Percentiles rank a stretch among this genome's conserved stretches.
These are phyloP conservation scores for Pseudoips prasinana DNA, from an alignment of 2,888 invertebrate genomes.

Conservation along the genomic window DNA sequence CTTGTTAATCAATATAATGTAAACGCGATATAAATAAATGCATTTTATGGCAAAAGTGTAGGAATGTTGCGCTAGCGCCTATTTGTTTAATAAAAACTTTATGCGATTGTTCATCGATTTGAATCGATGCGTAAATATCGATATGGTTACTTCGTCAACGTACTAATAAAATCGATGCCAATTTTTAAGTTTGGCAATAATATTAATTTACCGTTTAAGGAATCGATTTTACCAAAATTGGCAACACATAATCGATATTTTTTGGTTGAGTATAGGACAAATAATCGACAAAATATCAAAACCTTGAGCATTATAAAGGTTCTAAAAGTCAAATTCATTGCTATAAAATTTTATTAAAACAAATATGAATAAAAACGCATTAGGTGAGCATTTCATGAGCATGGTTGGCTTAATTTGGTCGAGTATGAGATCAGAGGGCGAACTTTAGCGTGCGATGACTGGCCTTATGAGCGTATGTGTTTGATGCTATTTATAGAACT, in stretches of 20 bases:
- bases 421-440: slow-evolving; percentile 26
- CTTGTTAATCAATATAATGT: slow-evolving; percentile 15
- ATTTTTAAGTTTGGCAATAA: no score
- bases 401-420: slow-evolving; percentile 26
- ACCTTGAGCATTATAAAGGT: not conserved
- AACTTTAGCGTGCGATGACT: slow-evolving; percentile 21
- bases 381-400: slow-evolving; percentile 34
- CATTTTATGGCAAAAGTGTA: slow-evolving; percentile 67
- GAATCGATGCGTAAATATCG: slow-evolving; percentile 13
- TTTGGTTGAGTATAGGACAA: no score
- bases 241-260: no score
- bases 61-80: slow-evolving; percentile 52
- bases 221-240: no score
- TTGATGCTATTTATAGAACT: slow-evolving; percentile 13
- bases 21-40: slow-evolving; percentile 61
- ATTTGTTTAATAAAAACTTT: slow-evolving; percentile 27
- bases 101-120: slow-evolving; percentile 8
- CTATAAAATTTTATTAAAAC: slow-evolving; percentile 17
- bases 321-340: no score
- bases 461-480: slow-evolving; percentile 19
- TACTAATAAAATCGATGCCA: no score
- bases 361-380: slow-evolving; percentile 22
- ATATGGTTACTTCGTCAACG: slow-evolving; percentile 14
- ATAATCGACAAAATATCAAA: not conserved
- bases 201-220: no score